Conservation (phyloP, 2,113 vertebrate genomes). For the Paralichthys olivaceus region DNA sequence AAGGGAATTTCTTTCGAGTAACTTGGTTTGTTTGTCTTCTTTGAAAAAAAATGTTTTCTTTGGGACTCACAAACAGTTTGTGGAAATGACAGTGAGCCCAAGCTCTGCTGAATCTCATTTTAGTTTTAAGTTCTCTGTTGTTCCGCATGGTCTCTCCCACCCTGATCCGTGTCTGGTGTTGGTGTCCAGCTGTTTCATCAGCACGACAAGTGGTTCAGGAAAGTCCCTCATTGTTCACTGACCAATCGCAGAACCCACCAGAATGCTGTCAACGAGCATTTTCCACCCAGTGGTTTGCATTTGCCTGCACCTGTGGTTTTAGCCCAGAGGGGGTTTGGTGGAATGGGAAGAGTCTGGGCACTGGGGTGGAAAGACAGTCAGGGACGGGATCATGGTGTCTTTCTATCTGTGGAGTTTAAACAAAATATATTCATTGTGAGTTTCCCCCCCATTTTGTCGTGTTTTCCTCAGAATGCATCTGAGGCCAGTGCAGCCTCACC, state of each 20-base stretch:
- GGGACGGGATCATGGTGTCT: slow-evolving; percentile 65
- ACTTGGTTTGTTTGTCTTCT: slow-evolving; percentile 18
- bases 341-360: slow-evolving; percentile 52
- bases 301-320: slow-evolving; percentile 76
- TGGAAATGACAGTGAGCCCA: slow-evolving; percentile 63
- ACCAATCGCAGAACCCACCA: slow-evolving; percentile 74
- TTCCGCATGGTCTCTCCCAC: slow-evolving; percentile 67
- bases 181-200: slow-evolving; percentile 78
- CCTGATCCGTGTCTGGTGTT: slow-evolving; percentile 64
- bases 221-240: slow-evolving; percentile 77
- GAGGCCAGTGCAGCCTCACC: slow-evolving; percentile 60
- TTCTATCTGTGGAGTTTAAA: slow-evolving; percentile 70
- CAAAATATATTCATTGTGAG: slow-evolving; percentile 54
- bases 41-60: not conserved
- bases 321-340: slow-evolving; percentile 52
- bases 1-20: not conserved
- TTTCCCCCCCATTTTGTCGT: slow-evolving; percentile 46
- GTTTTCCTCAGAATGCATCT: slow-evolving; percentile 65
- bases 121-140: slow-evolving; percentile 57
- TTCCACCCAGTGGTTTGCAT: slow-evolving; percentile 76
- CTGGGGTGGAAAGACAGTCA: slow-evolving; percentile 68
- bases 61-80: slow-evolving; percentile 25
- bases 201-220: slow-evolving; percentile 79
- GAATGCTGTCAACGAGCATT: slow-evolving; percentile 75
- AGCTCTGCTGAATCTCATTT: slow-evolving; percentile 67